These are phyloP conservation scores for Drosophila sordidula DNA, from an alignment of 2,888 invertebrate species.

Conservation along the genomic window DNA sequence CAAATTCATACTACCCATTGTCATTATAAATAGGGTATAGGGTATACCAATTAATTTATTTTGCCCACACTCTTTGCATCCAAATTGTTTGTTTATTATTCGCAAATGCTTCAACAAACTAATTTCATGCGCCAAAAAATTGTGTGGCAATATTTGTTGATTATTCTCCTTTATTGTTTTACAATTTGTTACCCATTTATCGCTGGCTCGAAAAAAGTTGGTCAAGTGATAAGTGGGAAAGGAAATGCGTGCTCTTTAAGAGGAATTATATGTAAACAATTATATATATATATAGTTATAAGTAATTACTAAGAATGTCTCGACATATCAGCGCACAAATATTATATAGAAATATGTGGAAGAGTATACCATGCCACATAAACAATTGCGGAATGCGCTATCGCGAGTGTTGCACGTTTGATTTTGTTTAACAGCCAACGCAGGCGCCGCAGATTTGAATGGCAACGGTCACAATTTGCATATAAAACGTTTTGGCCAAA, in stretches of 20 bases:
- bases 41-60: background rate
- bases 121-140: slow-evolving; percentile 20
- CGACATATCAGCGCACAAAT: slow-evolving; percentile 12
- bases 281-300: slow-evolving; percentile 6
- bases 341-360: slow-evolving; percentile 1
- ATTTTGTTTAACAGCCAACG: slow-evolving; percentile 27
- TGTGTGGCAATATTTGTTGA: slow-evolving; percentile 15
- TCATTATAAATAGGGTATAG: too few species aligned
- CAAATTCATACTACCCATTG: too few species aligned
- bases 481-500: slow-evolving; percentile 44
- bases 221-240: slow-evolving; percentile 59
- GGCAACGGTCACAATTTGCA: slow-evolving; percentile 68
- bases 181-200: slow-evolving; percentile 43
- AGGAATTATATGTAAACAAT: background rate
- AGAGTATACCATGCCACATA: slow-evolving; percentile 2
- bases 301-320: background rate
- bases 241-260: slow-evolving; percentile 50
- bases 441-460: slow-evolving; percentile 61
- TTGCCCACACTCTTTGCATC: slow-evolving; percentile 16
- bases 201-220: slow-evolving; percentile 51
- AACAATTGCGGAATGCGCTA: slow-evolving; percentile 1
- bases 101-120: slow-evolving; percentile 15
- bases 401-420: slow-evolving; percentile 15
- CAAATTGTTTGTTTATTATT: slow-evolving; percentile 26
- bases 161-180: slow-evolving; percentile 8